Conservation (phyloP, 2,113 vertebrate species). For the Heliornis fulica region DNA sequence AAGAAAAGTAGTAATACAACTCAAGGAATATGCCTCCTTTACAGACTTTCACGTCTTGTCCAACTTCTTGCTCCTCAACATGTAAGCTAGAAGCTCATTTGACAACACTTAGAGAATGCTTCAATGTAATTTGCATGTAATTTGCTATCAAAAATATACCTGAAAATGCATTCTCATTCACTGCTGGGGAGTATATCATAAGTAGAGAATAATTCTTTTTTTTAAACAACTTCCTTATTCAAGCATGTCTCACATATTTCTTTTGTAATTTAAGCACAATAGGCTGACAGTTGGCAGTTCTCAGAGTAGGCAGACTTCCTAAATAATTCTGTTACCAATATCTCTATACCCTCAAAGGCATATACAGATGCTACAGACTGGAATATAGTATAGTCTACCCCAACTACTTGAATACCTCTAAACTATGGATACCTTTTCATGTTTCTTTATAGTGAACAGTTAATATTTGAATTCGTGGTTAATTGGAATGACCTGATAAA, state of each 20-base stretch:
- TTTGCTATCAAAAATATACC: neutral
- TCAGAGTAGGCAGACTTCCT: neutral
- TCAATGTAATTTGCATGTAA: neutral
- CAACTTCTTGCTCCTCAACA: neutral
- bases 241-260: neutral
- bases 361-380: neutral
- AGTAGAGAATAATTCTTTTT: neutral
- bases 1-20: neutral
- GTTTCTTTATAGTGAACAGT: neutral
- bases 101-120: neutral
- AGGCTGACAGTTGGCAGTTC: neutral
- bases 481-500: neutral
- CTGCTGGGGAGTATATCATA: neutral
- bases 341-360: neutral
- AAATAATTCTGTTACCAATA: neutral
- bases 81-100: neutral
- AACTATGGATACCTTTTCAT: neutral
- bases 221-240: neutral
- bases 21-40: neutral
- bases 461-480: neutral
- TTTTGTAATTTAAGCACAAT: neutral
- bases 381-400: neutral
- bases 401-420: neutral
- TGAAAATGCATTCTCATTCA: neutral
- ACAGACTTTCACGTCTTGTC: neutral